These are phyloP conservation scores for Probosciger aterrimus DNA, from an alignment of 2,113 vertebrate species.

Conservation along the genomic window DNA sequence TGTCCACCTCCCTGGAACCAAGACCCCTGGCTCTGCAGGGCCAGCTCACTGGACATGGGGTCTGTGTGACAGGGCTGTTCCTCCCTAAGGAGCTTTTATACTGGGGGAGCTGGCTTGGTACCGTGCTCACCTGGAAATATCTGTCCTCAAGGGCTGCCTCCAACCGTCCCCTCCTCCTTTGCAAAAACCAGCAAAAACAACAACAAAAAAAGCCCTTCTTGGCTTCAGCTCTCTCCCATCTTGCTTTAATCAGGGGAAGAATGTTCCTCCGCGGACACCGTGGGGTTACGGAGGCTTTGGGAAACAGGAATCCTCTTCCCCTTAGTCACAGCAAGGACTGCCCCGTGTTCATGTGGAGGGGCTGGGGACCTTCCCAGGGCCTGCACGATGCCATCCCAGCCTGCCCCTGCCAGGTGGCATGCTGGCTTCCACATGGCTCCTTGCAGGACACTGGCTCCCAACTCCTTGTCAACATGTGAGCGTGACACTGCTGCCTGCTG, in stretches of 20 bases:
- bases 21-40: neutral
- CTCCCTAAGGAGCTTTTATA: neutral
- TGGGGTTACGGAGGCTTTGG: constrained; percentile 60
- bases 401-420: neutral
- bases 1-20: neutral
- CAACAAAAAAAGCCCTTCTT: constrained; percentile 36
- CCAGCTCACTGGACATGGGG: neutral
- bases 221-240: constrained; percentile 59
- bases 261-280: constrained; percentile 60
- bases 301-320: constrained; percentile 58
- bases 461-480: neutral
- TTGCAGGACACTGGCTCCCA: neutral
- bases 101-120: fast-evolving
- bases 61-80: neutral
- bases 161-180: neutral
- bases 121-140: constrained; percentile 18
- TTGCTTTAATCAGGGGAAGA: constrained; percentile 72
- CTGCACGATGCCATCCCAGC: neutral
- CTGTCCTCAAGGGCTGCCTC: neutral
- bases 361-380: neutral
- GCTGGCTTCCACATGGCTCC: neutral
- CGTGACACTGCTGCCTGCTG: neutral
- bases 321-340: constrained; percentile 42
- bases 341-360: neutral
- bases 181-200: constrained; percentile 36